Evolutionary conservation across 2,888 invertebrate genomes (phyloP).

Genomic region (Lithosia quadra): DNA sequence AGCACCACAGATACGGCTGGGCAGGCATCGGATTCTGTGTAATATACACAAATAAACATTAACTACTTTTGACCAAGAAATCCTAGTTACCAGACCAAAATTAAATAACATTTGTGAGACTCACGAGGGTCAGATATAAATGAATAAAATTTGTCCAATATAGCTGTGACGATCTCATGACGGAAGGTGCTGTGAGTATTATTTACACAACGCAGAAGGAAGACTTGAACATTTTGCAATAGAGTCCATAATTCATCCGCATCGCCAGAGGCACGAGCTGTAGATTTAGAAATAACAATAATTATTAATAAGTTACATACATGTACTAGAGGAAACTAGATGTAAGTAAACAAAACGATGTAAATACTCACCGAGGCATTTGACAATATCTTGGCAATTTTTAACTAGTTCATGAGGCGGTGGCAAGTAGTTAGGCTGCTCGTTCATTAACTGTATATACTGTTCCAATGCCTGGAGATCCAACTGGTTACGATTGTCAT

Average conservation of each 20-base stretch:
- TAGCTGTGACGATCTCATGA: slow-evolving; percentile 83
- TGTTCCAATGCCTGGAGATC: slow-evolving; percentile 74
- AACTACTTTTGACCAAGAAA: slow-evolving; percentile 1
- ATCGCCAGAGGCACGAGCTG: slow-evolving; percentile 65
- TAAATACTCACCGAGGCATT: slow-evolving; percentile 76
- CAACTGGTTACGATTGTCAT: slow-evolving; percentile 75
- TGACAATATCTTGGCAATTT: slow-evolving; percentile 83
- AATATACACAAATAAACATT: background rate
- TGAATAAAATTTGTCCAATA: slow-evolving; percentile 87
- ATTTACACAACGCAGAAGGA: slow-evolving; percentile 68
- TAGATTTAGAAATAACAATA: slow-evolving; percentile 31
- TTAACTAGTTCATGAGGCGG: slow-evolving; percentile 76
- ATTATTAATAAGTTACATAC: slow-evolving; percentile 2
- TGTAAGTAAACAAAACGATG: background rate
- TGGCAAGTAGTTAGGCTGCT: slow-evolving; percentile 74
- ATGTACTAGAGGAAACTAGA: background rate
- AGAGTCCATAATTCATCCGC: slow-evolving; percentile 68
- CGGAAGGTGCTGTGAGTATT: slow-evolving; percentile 64
- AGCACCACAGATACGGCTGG: slow-evolving; percentile 88
- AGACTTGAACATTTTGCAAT: slow-evolving; percentile 72
- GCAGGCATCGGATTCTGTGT: slow-evolving; percentile 79
- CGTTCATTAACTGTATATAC: slow-evolving; percentile 83
- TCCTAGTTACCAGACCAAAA: slow-evolving; percentile 10
- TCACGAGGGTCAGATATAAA: slow-evolving; percentile 88
- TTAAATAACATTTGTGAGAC: slow-evolving; percentile 41